These are phyloP conservation scores for Sepioteuthis lessoniana DNA, from an alignment of 2,888 invertebrate species.

Conservation along the genomic window DNA sequence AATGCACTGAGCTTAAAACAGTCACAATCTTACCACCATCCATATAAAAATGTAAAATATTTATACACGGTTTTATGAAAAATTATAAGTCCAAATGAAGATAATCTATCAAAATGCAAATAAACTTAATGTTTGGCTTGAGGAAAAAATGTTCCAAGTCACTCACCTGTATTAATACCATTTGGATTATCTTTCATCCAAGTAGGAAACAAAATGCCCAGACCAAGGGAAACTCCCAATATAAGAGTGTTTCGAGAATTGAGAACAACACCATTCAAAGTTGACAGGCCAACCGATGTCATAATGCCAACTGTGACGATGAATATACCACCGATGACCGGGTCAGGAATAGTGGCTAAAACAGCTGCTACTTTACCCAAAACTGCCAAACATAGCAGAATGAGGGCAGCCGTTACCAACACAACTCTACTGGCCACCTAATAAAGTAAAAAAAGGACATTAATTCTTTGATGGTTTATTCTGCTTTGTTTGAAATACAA, in stretches of 20 bases:
- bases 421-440: constrained; percentile 76
- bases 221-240: constrained; percentile 88
- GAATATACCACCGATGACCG: constrained; percentile 73
- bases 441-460: constrained; percentile 41
- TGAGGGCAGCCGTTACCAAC: constrained; percentile 72
- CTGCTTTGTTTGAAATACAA: too few species aligned
- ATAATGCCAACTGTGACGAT: constrained; percentile 64
- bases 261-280: constrained; percentile 79
- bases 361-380: constrained; percentile 75
- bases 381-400: constrained; percentile 72
- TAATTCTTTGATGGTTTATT: too few species aligned
- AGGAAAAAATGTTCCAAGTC: neutral
- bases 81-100: too few species aligned
- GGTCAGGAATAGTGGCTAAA: constrained; percentile 76
- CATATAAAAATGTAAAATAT: too few species aligned
- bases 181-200: constrained; percentile 58
- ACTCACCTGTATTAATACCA: constrained; percentile 57
- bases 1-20: too few species aligned
- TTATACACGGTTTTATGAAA: too few species aligned
- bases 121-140: neutral
- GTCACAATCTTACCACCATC: too few species aligned
- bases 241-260: constrained; percentile 90
- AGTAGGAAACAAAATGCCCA: constrained; percentile 80
- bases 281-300: constrained; percentile 63
- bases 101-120: neutral